Evolutionary conservation across 2,888 invertebrate genomes (phyloP).

Genomic region (Mesoligia furuncula): DNA sequence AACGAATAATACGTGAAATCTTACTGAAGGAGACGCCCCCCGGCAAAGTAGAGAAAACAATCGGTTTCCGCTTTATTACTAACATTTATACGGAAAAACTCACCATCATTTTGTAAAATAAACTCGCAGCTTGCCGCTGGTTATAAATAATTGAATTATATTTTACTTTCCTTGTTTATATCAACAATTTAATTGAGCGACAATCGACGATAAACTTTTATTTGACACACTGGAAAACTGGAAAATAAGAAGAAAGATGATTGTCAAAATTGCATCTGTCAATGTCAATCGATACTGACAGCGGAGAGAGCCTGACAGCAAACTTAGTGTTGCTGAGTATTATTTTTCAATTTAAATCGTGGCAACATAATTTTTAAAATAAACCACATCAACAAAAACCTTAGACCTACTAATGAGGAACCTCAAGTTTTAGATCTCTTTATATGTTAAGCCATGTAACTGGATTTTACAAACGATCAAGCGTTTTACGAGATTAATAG

Average conservation of each 20-base stretch:
- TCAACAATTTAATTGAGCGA: slow-evolving; percentile 46
- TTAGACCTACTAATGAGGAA: no score
- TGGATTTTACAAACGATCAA: no score
- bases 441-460: no score
- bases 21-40: slow-evolving; percentile 76
- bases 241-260: slow-evolving; percentile 51
- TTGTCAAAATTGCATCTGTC: slow-evolving; percentile 52
- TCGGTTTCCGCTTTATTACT: slow-evolving; percentile 4
- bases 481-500: no score
- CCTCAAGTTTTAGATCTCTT: no score
- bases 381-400: no score
- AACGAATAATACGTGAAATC: slow-evolving; percentile 40
- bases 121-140: slow-evolving; percentile 21
- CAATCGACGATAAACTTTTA: slow-evolving; percentile 21
- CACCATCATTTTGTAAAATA: slow-evolving; percentile 79
- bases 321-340: not conserved
- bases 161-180: slow-evolving; percentile 40
- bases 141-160: slow-evolving; percentile 9
- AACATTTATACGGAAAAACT: slow-evolving; percentile 56
- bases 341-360: no score
- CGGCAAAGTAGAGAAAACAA: slow-evolving; percentile 51
- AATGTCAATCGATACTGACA: slow-evolving; percentile 26
- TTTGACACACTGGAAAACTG: slow-evolving; percentile 49
- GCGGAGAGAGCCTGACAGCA: slow-evolving; percentile 11
- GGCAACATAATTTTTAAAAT: not conserved